A percentile compares a stretch with the other conserved stretches of the same genome.
phyloP scores from a whole-genome alignment of 2,797 vertebrate genomes.

The Pseudotriccus pelzelni region DNA sequence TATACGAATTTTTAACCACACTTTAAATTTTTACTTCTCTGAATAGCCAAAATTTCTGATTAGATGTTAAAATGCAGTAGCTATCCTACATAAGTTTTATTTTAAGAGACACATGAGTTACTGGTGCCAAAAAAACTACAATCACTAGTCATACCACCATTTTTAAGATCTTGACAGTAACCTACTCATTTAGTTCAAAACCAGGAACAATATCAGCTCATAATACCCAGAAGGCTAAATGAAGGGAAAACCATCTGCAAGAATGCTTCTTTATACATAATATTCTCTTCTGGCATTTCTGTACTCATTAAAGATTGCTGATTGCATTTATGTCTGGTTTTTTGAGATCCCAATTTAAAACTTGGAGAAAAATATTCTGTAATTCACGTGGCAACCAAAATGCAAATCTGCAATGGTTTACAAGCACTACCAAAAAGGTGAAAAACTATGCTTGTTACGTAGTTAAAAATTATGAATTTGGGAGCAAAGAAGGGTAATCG shows the following conservation, averaged over 20 bases:
- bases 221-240: neutral
- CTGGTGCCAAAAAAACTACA: neutral
- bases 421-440: neutral
- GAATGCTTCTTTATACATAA: neutral
- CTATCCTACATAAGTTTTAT: neutral
- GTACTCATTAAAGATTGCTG: neutral
- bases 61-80: neutral
- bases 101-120: neutral
- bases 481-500: neutral
- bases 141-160: neutral
- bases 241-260: neutral
- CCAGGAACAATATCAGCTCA: neutral
- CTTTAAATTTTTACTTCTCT: neutral
- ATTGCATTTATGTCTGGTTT: neutral
- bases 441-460: neutral
- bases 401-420: neutral
- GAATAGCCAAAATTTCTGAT: neutral
- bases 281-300: neutral
- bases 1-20: neutral
- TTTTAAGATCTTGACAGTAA: neutral
- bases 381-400: neutral
- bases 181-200: neutral
- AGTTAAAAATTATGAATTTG: neutral
- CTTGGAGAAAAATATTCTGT: neutral
- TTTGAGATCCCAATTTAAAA: neutral